A percentile compares a stretch with the other conserved stretches of the same genome.
Conservation (phyloP, 2,888 invertebrate species). For the Lochmaea capreae region DNA sequence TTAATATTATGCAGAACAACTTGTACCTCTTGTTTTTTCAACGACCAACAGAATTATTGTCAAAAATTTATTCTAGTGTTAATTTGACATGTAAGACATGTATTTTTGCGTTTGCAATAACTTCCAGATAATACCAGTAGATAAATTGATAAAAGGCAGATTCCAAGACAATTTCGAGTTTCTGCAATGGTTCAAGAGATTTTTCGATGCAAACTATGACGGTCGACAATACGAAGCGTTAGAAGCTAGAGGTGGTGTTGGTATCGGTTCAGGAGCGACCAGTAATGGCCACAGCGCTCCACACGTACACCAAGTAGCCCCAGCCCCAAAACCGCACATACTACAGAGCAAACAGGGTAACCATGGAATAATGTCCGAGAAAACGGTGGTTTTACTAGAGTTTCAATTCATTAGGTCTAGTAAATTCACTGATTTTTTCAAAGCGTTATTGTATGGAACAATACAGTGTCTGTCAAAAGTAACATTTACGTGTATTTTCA, state of each 20-base stretch:
- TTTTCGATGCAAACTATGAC: constrained; percentile 99
- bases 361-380: constrained; percentile 12
- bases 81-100: background rate
- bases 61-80: no score
- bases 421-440: constrained; percentile 7
- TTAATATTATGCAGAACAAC: no score
- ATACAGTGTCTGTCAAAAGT: constrained; percentile 9
- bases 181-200: constrained; percentile 99
- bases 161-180: constrained; percentile 99
- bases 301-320: constrained; percentile 49
- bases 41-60: no score
- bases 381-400: background rate
- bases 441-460: constrained; percentile 2
- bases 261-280: constrained; percentile 71
- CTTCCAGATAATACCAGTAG: constrained; percentile 96
- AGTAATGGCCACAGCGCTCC: constrained; percentile 28
- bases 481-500: no score
- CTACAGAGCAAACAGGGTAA: constrained; percentile 47
- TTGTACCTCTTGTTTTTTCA: no score
- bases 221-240: constrained; percentile 93
- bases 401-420: background rate
- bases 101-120: constrained; percentile 25
- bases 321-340: constrained; percentile 52
- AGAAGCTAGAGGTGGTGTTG: constrained; percentile 86
- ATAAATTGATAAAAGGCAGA: constrained; percentile 98